These are phyloP conservation scores for Rhinatrema bivittatum DNA, from an alignment of 2,797 vertebrate genomes.

Conservation along the genomic window DNA sequence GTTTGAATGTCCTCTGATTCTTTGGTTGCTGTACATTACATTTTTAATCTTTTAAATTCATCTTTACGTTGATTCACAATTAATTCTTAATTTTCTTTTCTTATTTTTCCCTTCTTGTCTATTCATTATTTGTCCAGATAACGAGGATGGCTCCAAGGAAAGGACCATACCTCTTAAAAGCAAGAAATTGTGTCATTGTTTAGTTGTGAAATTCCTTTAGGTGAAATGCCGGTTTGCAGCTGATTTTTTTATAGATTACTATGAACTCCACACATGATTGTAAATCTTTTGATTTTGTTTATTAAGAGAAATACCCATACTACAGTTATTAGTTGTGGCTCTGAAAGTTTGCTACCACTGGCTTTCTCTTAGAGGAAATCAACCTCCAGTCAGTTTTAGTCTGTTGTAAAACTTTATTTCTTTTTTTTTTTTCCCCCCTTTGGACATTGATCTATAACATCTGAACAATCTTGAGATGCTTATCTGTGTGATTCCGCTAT, in stretches of 20 bases:
- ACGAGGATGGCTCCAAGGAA: conserved; percentile 59
- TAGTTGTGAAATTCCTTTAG: conserved; percentile 61
- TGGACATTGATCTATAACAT: conserved; percentile 67
- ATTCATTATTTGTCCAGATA: conserved; percentile 40
- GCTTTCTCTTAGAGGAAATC: conserved; percentile 76
- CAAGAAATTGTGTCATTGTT: conserved; percentile 38
- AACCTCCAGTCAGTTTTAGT: conserved; percentile 53
- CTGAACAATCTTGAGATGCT: conserved; percentile 88
- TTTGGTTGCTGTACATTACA: conserved; percentile 53
- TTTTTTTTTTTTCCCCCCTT: conserved; percentile 32
- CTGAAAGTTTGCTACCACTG: conserved; percentile 71
- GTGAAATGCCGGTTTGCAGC: conserved; percentile 65
- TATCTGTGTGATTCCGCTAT: conserved; percentile 59
- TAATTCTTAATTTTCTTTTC: conserved; percentile 32
- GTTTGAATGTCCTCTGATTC: conserved; percentile 52
- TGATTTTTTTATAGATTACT: too few relatives aligned
- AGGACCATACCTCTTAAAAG: conserved; percentile 51
- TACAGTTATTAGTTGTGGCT: conserved; percentile 28
- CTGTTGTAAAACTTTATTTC: conserved; percentile 5
- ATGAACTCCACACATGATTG: conserved; percentile 16
- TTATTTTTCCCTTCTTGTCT: conserved; percentile 43
- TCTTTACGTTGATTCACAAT: conserved; percentile 42
- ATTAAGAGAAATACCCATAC: conserved; percentile 10
- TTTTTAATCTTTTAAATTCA: conserved; percentile 51
- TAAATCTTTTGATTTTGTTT: conserved; percentile 23